Base-by-base conservation (phyloP, 1,140 invertebrate genomes). In the Panagrolaimus sp. region DNA sequence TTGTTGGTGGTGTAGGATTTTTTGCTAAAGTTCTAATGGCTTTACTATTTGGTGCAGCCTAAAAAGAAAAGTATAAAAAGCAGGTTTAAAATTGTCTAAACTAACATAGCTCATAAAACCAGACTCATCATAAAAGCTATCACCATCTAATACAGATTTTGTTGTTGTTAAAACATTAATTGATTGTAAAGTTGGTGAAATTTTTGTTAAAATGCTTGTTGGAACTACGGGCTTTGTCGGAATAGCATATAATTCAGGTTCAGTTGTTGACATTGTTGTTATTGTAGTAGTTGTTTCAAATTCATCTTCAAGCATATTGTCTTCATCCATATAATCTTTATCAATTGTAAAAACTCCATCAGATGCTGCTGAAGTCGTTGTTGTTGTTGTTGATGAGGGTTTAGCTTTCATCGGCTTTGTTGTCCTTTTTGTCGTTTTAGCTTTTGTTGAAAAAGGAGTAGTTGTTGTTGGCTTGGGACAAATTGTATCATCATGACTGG, bases 31-130 rank as follows among this genome's bases (percentile, higher is more conserved):
- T 57, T 8, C 51, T 14, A 16, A 57, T 57, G 11, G 51, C 51
- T 57, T 57, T 57, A 27, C 51, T 57, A 20, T 57, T 57, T 25
- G 51, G 51, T 11, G 51, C 51, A 20, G 27, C 27, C n/a, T 57
- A 27, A 11, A 25, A 20, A 16, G n/a, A n/a, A 16, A 20, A 20
- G n/a, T 27, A 57, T 25, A 20, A 27, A 20, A 11, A 13, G 51
- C 20, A 5, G n/a, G 14, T 57, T 20, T 20, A 25, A 27, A 9
- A 20, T 11, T 27, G 9, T 25, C 20, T 8, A 57, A 57, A 16
- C n/a, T 23, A 5, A 38, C 31, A 38, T 38, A 38, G 31, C 31
- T 38, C 31, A 38, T 38, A 38, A 38, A 38, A 38, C 31, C 31
- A 38, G 31, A 38, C 2, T 38, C 31, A 38, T 38, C 31, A 38